These are phyloP conservation scores for Pelodiscus sinensis DNA, from an alignment of 2,113 vertebrate species.

Conservation along the genomic window DNA sequence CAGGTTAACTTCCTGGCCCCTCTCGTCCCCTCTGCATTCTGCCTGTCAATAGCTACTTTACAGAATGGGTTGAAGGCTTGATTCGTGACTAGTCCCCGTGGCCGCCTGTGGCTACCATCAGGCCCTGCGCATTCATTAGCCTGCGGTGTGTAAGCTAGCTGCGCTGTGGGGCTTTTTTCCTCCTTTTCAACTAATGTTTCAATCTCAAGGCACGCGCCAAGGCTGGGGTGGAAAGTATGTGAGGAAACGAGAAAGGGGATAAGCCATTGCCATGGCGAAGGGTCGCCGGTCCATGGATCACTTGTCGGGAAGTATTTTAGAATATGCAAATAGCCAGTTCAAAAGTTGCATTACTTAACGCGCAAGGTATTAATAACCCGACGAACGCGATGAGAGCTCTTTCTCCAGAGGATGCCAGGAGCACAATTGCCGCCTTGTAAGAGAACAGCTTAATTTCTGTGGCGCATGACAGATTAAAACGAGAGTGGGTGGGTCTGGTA, in stretches of 20 bases:
- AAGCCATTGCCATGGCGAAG: not conserved
- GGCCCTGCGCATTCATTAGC: not conserved
- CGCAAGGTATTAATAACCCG: slow-evolving; percentile 64
- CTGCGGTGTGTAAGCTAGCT: not conserved
- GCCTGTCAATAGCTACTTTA: not conserved
- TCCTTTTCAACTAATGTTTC: not conserved
- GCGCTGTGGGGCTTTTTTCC: not conserved
- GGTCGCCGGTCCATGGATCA: rapidly evolving
- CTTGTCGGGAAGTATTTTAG: not conserved
- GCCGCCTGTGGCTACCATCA: not conserved
- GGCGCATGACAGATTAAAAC: slow-evolving; percentile 68
- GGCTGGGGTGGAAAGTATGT: not conserved
- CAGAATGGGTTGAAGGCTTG: not conserved
- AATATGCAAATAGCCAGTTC: slow-evolving; percentile 28
- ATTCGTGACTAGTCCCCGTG: not conserved
- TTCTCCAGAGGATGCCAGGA: slow-evolving; percentile 44
- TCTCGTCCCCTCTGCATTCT: not conserved
- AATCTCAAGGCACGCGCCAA: not conserved
- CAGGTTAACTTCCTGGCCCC: not conserved
- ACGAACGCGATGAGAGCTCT: slow-evolving; percentile 34
- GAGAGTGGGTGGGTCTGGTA: slow-evolving; percentile 66
- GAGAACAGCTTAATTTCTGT: slow-evolving; percentile 66
- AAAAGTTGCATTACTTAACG: not conserved
- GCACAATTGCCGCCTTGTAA: slow-evolving; percentile 67
- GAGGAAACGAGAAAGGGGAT: not conserved